Evolutionary conservation across 2,888 invertebrate species (phyloP), one percentile per base, ranked within the genome.

Genomic region (Barypeithes pellucidus): DNA sequence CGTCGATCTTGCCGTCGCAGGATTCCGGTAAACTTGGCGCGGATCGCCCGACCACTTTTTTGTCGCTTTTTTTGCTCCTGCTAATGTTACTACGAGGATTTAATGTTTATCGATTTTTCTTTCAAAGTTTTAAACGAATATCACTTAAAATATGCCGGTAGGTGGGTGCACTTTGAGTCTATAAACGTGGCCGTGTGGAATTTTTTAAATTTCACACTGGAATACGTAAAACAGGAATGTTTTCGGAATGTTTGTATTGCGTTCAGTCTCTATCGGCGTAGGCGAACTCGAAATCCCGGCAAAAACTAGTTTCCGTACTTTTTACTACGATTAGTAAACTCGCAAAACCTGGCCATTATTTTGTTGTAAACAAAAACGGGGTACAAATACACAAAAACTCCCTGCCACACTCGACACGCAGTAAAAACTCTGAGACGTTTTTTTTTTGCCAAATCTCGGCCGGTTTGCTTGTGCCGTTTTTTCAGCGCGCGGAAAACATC

Each of bases 401-500:
- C 70, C 70, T 65, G 47, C 59, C 59, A 59, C 59, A 57, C 57
- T 43, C 59, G 59, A 62, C 71, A 65, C 62, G 47, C 47, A 33
- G 39, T 50, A 69, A 69, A 69, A 69, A 61, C 62, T n/a, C n/a
- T 52, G 47, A 47, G 52, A 60, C 29, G 43, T 16, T 67, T 57
- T 59, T 69, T 69, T 59, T 59, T 69, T 50, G 52, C 70, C 54
- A 52, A 70, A 70, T 52, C 62, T 54, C 43, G 69, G 39, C 68
- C 60, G 61, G 24, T 47, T 33, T 71, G 73, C 76, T 75, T 76
- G 77, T 76, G 77, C 77, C 75, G 74, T 77, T 69, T 75, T 79
- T 79, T 78, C 76, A 78, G 72, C 75, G 67, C 73, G 70, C 77
- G 77, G 77, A 76, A 77, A 79, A 78, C 76, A 77, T 76, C 76